These are phyloP conservation scores for Baronia brevicornis DNA, from an alignment of 2,888 invertebrate genomes.

Conservation along the genomic window DNA sequence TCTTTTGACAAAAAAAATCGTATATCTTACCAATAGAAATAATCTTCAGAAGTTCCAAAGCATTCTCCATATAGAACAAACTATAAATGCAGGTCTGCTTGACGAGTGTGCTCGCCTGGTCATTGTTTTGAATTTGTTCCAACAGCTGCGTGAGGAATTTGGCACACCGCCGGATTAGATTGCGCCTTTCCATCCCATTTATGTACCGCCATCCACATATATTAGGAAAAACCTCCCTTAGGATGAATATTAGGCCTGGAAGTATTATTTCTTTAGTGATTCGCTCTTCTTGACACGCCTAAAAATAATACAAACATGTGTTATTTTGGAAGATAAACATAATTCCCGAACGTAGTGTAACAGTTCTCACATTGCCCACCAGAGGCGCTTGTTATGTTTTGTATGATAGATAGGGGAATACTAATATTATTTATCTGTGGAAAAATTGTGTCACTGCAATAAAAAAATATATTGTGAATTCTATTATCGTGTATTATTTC, in stretches of 20 bases:
- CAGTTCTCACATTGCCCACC: no score
- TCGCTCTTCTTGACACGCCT: constrained; percentile 52
- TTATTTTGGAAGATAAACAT: no score
- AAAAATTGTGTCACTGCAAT: no score
- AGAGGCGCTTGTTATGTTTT: no score
- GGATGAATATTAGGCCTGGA: constrained; percentile 76
- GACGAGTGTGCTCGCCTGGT: constrained; percentile 37
- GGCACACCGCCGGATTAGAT: constrained; percentile 66
- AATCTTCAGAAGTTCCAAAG: constrained; percentile 69
- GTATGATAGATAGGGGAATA: background rate
- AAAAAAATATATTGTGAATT: no score
- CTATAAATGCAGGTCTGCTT: constrained; percentile 74
- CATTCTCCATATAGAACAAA: constrained; percentile 74
- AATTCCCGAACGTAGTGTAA: no score
- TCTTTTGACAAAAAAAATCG: no score
- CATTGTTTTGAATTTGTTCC: constrained; percentile 31
- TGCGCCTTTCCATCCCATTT: constrained; percentile 50
- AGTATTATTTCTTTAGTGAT: constrained; percentile 67
- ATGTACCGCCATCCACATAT: constrained; percentile 77
- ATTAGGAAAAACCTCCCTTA: constrained; percentile 79
- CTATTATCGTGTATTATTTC: no score
- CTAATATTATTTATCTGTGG: constrained; percentile 12
- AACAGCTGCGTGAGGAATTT: constrained; percentile 56
- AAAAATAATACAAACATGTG: constrained; percentile 14
- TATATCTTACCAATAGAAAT: constrained; percentile 56